Base-by-base conservation (phyloP, 1,140 invertebrate genomes). In the Drosophila tropicalis region DNA sequence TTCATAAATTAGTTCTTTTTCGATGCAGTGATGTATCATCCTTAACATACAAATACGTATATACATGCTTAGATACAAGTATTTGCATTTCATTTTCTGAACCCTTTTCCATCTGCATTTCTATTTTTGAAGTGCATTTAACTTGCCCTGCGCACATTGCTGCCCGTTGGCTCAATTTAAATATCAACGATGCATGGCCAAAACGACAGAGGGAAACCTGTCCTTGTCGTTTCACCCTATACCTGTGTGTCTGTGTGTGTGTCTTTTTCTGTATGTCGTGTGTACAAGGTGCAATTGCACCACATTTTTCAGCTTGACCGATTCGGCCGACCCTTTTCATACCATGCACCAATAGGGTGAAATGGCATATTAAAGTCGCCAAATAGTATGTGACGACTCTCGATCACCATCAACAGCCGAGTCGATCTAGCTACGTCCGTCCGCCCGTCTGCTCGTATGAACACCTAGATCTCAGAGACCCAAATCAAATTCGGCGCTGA, bases 281-380 rank as follows among this genome's bases (percentile, higher is more conserved):
- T 67, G 51, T 65, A 62, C 80, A 83, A 87, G 84, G 84, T 87
- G 84, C 84, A 87, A 89, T 87, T 89, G 84, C 84, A 87, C 73
- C 69, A 71, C 62, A 87, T 84, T 89, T 89, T 89, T 89, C 84
- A 90, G 84, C 85, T 89, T 89, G 85, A 90, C 85, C 84, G 85
- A 89, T 76, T 90, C 85, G 70, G 63, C 61, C 57, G 77, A 79
- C 76, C 76, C 65, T 79, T 73, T 68, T 65, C 4, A 4, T 25
- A 25, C 22, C 22, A 25, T 25, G 22, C 22, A 25, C 2, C 22
- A 3, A 25, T 25, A 3, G 22, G 2, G 2, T 4, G 2, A 25
- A 25, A 25, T 25, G 22, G 22, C 4, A 25, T 25, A 25, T 25
- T 25, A 25, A 25, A 4, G 22, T 25, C 22, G 22, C 22, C 3